Base-by-base conservation (phyloP, 2,113 vertebrate species). In the Lepus americanus region DNA sequence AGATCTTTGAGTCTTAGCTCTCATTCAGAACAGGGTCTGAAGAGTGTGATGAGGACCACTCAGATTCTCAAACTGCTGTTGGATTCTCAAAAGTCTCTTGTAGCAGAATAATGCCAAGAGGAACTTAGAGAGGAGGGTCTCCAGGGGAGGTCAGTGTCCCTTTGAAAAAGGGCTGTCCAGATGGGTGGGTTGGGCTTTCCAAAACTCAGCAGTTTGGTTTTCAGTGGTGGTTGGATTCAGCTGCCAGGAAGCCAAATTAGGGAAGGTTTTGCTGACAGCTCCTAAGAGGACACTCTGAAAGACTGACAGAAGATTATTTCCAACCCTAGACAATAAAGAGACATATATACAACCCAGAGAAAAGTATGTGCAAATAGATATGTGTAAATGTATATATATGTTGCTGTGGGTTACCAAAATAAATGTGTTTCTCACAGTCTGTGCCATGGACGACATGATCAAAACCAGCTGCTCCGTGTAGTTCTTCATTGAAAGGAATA, bases 201-300 rank as follows among this genome's bases (percentile, higher is more conserved):
- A 89, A 91, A 94, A 72, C 79, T 70, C 55, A 70, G 90, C 87
- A 61, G 49, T 93, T 95, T 95, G 76, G 89, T 95, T 97, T 96
- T 93, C 89, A 96, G 1, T 72, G 87, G 83, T 91, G 89, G 94
- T 69, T 95, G 63, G 39, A 77, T 83, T 90, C 33, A 39, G 89
- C 86, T 97, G 97, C 96, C 96, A 96, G 96, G 77, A 97, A 90
- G 76, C 82, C 92, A 97, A 96, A 96, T 96, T 94, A 96, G 91
- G 90, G 80, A 94, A 92, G 76, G 80, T 87, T 94, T 94, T 96
- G 92, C 94, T 96, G 96, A 96, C 72, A 95, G 94, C 83, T 87
- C 63, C 10, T 95, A 93, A 96, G 87, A 95, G 94, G 77, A 90
- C 83, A 92, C 81, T 96, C 55, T 70, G 76, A 94, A 95, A 92